These are phyloP conservation scores for Pteropus rufus DNA, from an alignment of 2,797 vertebrate species.

Conservation along the genomic window DNA sequence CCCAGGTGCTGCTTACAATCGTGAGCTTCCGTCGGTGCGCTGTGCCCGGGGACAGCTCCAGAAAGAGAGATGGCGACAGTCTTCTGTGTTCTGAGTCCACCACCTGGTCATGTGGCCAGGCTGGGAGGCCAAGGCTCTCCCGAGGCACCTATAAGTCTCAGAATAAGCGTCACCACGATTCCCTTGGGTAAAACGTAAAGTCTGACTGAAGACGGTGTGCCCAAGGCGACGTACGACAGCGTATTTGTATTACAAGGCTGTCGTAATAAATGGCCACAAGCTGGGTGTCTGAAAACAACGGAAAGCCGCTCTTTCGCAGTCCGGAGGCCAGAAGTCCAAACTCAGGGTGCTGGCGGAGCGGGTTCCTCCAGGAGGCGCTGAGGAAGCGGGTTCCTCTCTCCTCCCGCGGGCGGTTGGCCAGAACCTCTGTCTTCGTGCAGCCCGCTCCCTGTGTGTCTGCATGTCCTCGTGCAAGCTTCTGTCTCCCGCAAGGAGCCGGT, in stretches of 20 bases:
- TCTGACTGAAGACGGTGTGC: not conserved
- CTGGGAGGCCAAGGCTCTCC: not conserved
- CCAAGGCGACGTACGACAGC: rapidly evolving
- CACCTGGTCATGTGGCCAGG: rapidly evolving
- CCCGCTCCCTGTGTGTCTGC: not conserved
- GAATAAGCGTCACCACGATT: not conserved
- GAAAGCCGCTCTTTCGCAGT: rapidly evolving
- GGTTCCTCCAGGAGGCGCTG: not conserved
- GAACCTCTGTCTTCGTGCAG: rapidly evolving
- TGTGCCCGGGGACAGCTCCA: not conserved
- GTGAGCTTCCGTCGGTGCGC: rapidly evolving
- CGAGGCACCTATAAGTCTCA: not conserved
- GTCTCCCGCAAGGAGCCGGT: not conserved
- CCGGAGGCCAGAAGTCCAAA: not conserved
- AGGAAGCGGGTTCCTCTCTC: not conserved
- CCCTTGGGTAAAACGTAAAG: not conserved
- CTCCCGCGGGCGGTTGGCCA: not conserved
- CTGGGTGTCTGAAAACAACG: not conserved
- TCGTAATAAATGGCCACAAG: rapidly evolving
- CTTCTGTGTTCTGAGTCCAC: not conserved
- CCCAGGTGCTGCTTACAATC: rapidly evolving
- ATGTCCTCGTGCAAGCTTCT: not conserved
- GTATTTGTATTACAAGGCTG: rapidly evolving
- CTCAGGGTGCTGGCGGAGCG: not conserved
- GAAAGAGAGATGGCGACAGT: rapidly evolving